Evolutionary conservation across 2,888 invertebrate species (phyloP).

Genomic region (Malacosoma neustria): DNA sequence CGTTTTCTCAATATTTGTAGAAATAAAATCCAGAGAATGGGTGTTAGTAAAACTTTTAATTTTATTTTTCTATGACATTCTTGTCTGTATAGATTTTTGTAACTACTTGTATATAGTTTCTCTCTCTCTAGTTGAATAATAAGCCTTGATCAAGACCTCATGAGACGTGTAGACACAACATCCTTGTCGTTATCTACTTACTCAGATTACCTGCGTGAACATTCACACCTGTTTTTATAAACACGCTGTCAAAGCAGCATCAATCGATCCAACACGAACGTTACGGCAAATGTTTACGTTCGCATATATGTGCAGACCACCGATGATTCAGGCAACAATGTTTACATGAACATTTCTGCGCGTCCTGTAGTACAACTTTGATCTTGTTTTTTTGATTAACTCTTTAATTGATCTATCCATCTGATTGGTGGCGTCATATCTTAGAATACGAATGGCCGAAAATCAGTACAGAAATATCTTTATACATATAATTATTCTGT

Average conservation of each 20-base stretch:
- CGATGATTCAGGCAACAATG: constrained; percentile 34
- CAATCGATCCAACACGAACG: constrained; percentile 31
- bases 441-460: too few relatives aligned
- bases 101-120: too few relatives aligned
- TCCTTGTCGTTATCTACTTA: constrained; percentile 17
- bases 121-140: too few relatives aligned
- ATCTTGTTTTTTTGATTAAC: constrained; percentile 19
- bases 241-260: constrained; percentile 43
- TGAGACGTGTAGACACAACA: constrained; percentile 3
- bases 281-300: constrained; percentile 32
- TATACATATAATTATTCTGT: too few relatives aligned
- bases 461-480: too few relatives aligned
- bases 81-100: too few relatives aligned
- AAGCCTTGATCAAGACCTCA: too few relatives aligned
- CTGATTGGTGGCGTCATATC: constrained; percentile 3
- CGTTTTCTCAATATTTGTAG: too few relatives aligned
- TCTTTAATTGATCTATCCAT: constrained; percentile 10
- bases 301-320: constrained; percentile 24
- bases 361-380: constrained; percentile 29
- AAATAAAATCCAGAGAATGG: too few relatives aligned
- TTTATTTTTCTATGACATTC: too few relatives aligned
- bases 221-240: constrained; percentile 30
- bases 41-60: too few relatives aligned
- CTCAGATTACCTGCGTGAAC: constrained; percentile 20
- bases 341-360: constrained; percentile 20